Percentiles rank a stretch among this genome's conserved stretches.
Evolutionary conservation across 2,888 invertebrate genomes (phyloP).

Genomic region (Xanthostigma xanthostigma): DNA sequence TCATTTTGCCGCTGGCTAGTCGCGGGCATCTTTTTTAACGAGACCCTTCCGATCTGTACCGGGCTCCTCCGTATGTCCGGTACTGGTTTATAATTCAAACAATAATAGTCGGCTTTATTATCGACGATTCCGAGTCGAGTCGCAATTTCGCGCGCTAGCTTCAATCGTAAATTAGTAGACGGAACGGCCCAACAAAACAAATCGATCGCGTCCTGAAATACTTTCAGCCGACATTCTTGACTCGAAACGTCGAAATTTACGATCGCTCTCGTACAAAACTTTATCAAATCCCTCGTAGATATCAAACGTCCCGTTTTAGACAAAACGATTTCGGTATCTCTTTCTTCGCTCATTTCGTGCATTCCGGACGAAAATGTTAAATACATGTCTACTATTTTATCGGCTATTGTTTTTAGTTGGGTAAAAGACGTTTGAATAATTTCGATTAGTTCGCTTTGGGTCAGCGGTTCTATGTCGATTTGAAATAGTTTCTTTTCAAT

Average conservation of each 20-base stretch:
- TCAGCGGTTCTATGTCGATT: slow-evolving; percentile 66
- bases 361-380: slow-evolving; percentile 61
- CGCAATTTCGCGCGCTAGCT: slow-evolving; percentile 59
- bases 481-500: slow-evolving; percentile 72
- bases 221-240: slow-evolving; percentile 47
- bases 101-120: slow-evolving; percentile 69
- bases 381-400: slow-evolving; percentile 70
- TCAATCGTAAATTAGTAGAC: slow-evolving; percentile 45
- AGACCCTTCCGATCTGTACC: too few relatives aligned
- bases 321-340: slow-evolving; percentile 18
- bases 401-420: slow-evolving; percentile 51
- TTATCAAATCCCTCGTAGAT: slow-evolving; percentile 79
- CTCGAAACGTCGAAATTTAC: slow-evolving; percentile 60
- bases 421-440: slow-evolving; percentile 58
- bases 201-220: slow-evolving; percentile 81
- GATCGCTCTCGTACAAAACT: slow-evolving; percentile 73
- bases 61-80: too few relatives aligned
- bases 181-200: slow-evolving; percentile 74
- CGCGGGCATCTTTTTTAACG: too few relatives aligned
- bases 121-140: slow-evolving; percentile 67
- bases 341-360: slow-evolving; percentile 28
- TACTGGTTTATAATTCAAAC: slow-evolving; percentile 58
- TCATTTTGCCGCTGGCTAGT: slow-evolving; percentile 1
- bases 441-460: slow-evolving; percentile 54
- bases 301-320: slow-evolving; percentile 45